Evolutionary conservation across 2,113 vertebrate genomes (phyloP).

Genomic region (Motacilla tschutschensis): DNA sequence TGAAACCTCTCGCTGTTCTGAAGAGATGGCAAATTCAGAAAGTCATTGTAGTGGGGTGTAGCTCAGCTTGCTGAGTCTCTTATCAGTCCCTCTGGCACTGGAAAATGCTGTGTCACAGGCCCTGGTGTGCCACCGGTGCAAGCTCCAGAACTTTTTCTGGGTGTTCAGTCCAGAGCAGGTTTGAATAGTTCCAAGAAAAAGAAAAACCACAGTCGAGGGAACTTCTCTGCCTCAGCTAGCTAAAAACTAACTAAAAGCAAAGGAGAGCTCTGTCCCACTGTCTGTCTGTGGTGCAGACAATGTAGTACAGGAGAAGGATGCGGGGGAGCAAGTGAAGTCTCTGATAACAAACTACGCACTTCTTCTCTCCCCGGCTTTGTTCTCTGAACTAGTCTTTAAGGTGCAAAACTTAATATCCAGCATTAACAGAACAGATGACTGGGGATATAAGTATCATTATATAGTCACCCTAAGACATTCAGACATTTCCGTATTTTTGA

Average conservation of each 20-base stretch:
- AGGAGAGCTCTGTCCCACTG: not conserved
- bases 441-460: not conserved
- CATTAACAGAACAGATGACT: not conserved
- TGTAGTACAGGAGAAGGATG: not conserved
- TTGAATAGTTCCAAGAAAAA: not conserved
- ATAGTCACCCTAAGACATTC: not conserved
- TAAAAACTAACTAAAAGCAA: not conserved
- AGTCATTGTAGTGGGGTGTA: not conserved
- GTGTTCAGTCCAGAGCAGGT: not conserved
- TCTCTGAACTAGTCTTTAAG: not conserved
- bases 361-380: not conserved
- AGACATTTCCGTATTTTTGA: not conserved
- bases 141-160: not conserved
- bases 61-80: not conserved
- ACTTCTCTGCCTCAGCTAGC: not conserved
- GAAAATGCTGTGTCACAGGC: not conserved
- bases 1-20: not conserved
- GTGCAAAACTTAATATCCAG: not conserved
- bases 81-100: not conserved
- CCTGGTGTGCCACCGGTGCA: not conserved
- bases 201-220: not conserved
- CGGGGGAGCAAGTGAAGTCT: no score
- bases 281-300: not conserved
- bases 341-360: not conserved
- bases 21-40: not conserved